phyloP scores from a whole-genome alignment of 2,113 vertebrate species.

The Myrmecophaga tridactyla region DNA sequence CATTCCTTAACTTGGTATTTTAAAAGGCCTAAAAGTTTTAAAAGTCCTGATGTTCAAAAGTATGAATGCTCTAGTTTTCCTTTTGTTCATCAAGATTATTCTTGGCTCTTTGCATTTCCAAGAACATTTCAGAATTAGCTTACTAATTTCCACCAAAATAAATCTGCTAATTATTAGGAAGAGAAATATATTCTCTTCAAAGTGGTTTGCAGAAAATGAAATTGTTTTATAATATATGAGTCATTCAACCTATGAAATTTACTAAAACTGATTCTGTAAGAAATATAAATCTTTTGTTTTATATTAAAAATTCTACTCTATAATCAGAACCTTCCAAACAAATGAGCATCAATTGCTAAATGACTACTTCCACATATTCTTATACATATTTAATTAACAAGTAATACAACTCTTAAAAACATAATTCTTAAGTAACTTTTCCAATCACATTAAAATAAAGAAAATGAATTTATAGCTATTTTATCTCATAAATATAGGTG shows the following conservation, averaged over 20 bases:
- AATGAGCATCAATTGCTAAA: not conserved
- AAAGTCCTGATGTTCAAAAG: not conserved
- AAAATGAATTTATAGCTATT: not conserved
- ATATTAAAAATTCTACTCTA: not conserved
- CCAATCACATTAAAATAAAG: not conserved
- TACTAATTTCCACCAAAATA: not conserved
- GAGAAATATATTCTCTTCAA: too few relatives aligned
- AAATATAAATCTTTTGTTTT: not conserved
- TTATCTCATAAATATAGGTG: not conserved
- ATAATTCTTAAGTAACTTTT: not conserved
- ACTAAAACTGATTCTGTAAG: not conserved
- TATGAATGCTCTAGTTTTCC: not conserved
- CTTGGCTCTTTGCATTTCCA: not conserved
- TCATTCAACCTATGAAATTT: not conserved
- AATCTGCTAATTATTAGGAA: not conserved
- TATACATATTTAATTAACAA: not conserved
- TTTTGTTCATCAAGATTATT: not conserved
- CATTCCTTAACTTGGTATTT: not conserved
- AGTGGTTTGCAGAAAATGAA: not conserved
- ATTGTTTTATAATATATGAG: not conserved
- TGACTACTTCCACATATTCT: not conserved
- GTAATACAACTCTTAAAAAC: not conserved
- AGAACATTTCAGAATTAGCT: not conserved
- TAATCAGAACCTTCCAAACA: not conserved
- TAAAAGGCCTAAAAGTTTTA: not conserved